Base-by-base conservation (phyloP, 2,888 invertebrate species). In the Eurytoma adleriae region DNA sequence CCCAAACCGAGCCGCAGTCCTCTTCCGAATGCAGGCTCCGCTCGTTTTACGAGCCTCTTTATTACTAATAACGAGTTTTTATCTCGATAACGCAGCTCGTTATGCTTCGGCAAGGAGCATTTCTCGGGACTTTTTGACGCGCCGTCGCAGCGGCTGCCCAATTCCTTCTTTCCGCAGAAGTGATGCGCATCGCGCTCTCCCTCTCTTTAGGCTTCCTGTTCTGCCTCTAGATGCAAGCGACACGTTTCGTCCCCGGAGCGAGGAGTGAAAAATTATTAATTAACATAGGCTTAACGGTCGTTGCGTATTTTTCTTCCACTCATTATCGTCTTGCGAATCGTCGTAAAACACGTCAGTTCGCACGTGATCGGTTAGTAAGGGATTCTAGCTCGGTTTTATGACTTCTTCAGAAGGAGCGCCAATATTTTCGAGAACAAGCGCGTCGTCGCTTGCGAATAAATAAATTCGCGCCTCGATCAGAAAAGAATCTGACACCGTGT, bases 11-110 rank as follows among this genome's bases (percentile, higher is more conserved):
- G 69, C 69, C 74, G 27, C 61, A 20, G 56, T 67, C 71, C 50
- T 69, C 78, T 68, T 71, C 83, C 84, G 81, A 86, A 85, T 84
- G 83, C 81, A 78, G 82, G 76, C 83, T 83, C 84, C 83, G 80
- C 77, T 79, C 83, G 82, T 81, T 87, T 88, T 86, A 87, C 85
- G 86, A 85, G 83, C 85, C 84, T 75, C 85, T 87, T 87, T 87
- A 87, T 86, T 86, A 86, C 84, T 83, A 85, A 87, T 87, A 86
- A 86, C 85, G 84, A 85, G 85, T 84, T 86, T 86, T 86, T 85
- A 86, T 86, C 86, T 83, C 81, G 84, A 85, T 84, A 85, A 83
- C 85, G 83, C 80, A 81, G 82, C 85, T 85, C 85, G 85, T 85
- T 86, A 84, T 84, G 83, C 81, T 84, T 82, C 81, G 81, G 70